A percentile compares a stretch with the other conserved stretches of the same genome.
These are phyloP conservation scores for Caerostris darwini DNA, from an alignment of 1,140 invertebrate genomes.

Conservation along the genomic window DNA sequence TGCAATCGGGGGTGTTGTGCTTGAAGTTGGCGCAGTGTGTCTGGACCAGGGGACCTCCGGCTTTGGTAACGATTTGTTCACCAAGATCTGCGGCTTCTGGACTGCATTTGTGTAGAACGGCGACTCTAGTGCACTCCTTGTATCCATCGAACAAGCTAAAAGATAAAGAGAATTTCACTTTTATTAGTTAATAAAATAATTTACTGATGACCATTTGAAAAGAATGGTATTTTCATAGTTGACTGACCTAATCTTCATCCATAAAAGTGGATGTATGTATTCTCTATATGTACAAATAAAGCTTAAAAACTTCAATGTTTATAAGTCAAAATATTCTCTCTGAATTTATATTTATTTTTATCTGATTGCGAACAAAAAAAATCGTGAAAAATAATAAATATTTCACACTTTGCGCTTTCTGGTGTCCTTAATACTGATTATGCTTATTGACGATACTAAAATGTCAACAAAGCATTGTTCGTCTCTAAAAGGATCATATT, in stretches of 20 bases:
- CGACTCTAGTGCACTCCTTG: constrained; percentile 64
- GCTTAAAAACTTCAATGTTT: no score
- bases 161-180: background rate
- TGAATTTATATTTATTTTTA: no score
- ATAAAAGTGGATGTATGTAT: background rate
- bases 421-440: no score
- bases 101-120: constrained; percentile 66
- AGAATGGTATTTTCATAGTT: background rate
- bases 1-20: constrained; percentile 57
- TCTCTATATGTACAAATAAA: no score
- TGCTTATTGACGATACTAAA: no score
- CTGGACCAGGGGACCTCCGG: constrained; percentile 73
- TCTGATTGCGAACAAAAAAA: no score
- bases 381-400: no score
- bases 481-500: no score
- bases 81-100: constrained; percentile 72
- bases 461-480: no score
- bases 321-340: no score
- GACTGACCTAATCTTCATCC: background rate
- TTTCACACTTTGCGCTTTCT: no score
- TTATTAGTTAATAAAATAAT: no score
- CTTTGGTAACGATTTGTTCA: constrained; percentile 72
- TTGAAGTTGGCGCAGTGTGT: constrained; percentile 68
- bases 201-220: background rate
- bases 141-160: constrained; percentile 76